Conservation (phyloP, 2,888 invertebrate species). For the Cremastobaeus sp. region DNA sequence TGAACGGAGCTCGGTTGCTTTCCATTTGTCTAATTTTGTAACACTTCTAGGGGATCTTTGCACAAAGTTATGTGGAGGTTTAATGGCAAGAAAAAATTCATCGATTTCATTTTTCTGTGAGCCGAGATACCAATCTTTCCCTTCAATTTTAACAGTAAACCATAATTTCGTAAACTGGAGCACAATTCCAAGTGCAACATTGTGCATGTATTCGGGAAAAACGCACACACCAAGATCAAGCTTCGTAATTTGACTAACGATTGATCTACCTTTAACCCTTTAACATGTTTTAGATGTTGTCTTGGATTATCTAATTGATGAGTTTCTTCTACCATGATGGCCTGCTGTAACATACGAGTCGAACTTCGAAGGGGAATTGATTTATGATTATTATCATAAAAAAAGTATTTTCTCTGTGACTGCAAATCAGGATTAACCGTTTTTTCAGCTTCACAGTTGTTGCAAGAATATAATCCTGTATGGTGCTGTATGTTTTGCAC, state of each 20-base stretch:
- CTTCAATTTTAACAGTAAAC: neutral
- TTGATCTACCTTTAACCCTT: neutral
- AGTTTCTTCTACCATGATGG: neutral
- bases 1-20: slow-evolving; percentile 7
- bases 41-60: neutral
- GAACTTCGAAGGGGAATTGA: neutral
- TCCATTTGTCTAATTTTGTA: neutral
- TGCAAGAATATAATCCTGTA: slow-evolving; percentile 12
- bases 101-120: slow-evolving; percentile 5
- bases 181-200: too few species aligned
- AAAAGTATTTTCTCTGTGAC: neutral
- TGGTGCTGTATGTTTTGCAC: slow-evolving; percentile 32
- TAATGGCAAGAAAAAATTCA: neutral
- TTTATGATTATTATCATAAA: slow-evolving; percentile 2
- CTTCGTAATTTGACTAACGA: neutral
- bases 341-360: neutral
- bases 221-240: neutral
- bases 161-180: neutral
- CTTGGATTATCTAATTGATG: neutral
- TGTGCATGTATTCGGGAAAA: slow-evolving; percentile 19
- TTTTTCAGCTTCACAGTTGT: slow-evolving; percentile 19
- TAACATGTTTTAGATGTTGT: too few species aligned
- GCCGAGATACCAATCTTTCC: slow-evolving; percentile 13
- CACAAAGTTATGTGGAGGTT: slow-evolving; percentile 5
- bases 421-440: neutral